Evolutionary conservation across 2,888 invertebrate genomes (phyloP), one percentile per base, ranked within the genome.

Genomic region (Hypolimnas misippus): DNA sequence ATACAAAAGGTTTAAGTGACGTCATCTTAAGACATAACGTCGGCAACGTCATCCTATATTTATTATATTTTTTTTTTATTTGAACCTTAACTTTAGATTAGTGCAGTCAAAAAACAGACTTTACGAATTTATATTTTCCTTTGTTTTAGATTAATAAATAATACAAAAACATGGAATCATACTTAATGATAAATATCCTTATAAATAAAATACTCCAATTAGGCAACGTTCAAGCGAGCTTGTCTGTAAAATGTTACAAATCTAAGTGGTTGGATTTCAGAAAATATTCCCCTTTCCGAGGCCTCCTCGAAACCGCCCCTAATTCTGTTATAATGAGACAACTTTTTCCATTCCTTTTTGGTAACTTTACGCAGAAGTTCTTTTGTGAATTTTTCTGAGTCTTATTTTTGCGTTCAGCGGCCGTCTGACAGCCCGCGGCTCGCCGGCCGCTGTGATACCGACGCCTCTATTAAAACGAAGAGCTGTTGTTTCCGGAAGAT

Each of bases 251-350:
- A 60, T 25, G 25, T 52, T 38, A 51, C 51, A 19, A 17, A 31
- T 65, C 60, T 46, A 67, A 56, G 58, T 56, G 57, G 56, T 65
- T 60, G 57, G 56, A 62, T 64, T 61, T 44, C 62, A 54, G 66
- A 70, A 70, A 70, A 75, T 72, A 67, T 67, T 69, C 70, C 68
- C 69, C 69, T 66, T 70, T 74, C 69, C 71, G 67, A 67, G 72
- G 68, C 72, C 73, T 71, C 71, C 74, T 69, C 71, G 67, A 67
- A 72, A 68, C 72, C 73, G 71, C 71, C 74, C 79, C 81, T 86
- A 87, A 88, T 86, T 82, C 83, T 79, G 78, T 81, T 85, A 84
- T 88, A 87, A 88, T 85, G 86, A 87, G 83, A 71, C 75, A 89
- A 88, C 76, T 89, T 88, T 86, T 82, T 81, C 82, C 86, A 84